phyloP scores from a whole-genome alignment of 2,797 vertebrate species.

The Acanthornis magna region DNA sequence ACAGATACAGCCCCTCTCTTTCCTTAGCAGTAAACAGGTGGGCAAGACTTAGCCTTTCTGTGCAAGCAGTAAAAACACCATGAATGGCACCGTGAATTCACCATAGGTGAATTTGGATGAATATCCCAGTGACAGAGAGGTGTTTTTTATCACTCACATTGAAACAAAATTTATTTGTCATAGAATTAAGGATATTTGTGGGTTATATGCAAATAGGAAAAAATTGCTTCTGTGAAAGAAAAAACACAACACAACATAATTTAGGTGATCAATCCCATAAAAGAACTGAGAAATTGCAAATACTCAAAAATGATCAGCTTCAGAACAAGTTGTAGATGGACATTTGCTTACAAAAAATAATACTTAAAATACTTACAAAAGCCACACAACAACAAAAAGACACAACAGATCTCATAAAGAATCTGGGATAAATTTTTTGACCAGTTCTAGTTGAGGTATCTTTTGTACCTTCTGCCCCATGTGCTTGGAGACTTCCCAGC shows the following conservation, averaged over 20 bases:
- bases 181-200: background rate
- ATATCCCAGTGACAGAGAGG: background rate
- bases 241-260: background rate
- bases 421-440: background rate
- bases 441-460: background rate
- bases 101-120: background rate
- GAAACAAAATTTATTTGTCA: background rate
- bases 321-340: background rate
- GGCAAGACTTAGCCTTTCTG: background rate
- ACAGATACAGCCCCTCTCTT: background rate
- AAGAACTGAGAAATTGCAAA: background rate
- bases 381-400: background rate
- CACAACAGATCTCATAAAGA: background rate
- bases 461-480: conserved; percentile 9
- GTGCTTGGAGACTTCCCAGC: conserved; percentile 37
- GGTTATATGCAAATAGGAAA: background rate
- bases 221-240: background rate
- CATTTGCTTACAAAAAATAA: background rate
- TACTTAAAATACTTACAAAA: background rate
- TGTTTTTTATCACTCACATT: background rate
- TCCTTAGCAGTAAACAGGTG: background rate
- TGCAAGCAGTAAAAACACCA: background rate
- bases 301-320: background rate
- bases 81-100: background rate
- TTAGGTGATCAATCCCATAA: background rate